Conservation (phyloP, 2,888 invertebrate species). For the Caenorhabditis doughertyi region DNA sequence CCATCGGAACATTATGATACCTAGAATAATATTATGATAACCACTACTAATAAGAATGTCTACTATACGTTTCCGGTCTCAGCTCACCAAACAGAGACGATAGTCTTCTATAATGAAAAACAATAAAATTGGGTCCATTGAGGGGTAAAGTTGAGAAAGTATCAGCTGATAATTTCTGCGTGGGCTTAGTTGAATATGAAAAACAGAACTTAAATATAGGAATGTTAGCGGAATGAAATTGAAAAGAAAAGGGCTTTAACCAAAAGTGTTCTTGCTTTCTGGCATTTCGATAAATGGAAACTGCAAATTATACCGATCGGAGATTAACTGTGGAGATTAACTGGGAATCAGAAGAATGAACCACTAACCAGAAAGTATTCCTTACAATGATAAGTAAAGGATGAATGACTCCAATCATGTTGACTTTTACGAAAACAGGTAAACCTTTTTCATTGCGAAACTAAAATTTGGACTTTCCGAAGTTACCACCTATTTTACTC, state of each 20-base stretch:
- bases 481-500: background rate
- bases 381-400: background rate
- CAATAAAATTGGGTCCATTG: constrained; percentile 31
- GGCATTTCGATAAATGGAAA: constrained; percentile 13
- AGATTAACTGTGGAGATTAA: no score
- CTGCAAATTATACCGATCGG: no score
- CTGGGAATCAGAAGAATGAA: no score
- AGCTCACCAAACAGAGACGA: no score
- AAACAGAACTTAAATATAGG: constrained; percentile 20
- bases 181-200: constrained; percentile 31
- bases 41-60: background rate
- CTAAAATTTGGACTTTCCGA: background rate
- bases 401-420: constrained; percentile 17
- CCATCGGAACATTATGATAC: constrained; percentile 16
- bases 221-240: constrained; percentile 21
- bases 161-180: constrained; percentile 37
- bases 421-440: background rate
- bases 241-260: constrained; percentile 18
- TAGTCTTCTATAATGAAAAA: constrained; percentile 43
- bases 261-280: constrained; percentile 7
- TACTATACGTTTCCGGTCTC: background rate
- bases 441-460: constrained; percentile 1
- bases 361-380: no score
- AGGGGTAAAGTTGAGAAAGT: constrained; percentile 33
- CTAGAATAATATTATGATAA: constrained; percentile 2